These are phyloP conservation scores for Megaceryle torquata DNA, from an alignment of 2,113 vertebrate genomes.

Conservation along the genomic window DNA sequence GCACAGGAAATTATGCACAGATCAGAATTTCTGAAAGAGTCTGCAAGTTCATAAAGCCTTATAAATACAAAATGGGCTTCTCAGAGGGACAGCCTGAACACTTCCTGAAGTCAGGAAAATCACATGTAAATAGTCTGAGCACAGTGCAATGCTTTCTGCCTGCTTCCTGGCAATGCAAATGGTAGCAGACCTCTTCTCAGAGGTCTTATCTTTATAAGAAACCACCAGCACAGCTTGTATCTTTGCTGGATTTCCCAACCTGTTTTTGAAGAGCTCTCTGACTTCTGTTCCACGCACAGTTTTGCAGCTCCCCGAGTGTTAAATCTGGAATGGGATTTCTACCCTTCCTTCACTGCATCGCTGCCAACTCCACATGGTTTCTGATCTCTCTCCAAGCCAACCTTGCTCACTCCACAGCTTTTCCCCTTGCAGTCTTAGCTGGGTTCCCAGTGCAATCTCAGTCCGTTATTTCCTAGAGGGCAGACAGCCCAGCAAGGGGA, in stretches of 20 bases:
- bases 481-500: neutral
- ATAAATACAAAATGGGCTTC: constrained; percentile 32
- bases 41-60: constrained; percentile 21
- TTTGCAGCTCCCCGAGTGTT: neutral
- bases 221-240: neutral
- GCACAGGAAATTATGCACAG: neutral
- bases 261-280: neutral
- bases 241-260: neutral
- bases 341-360: neutral
- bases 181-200: neutral
- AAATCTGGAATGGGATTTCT: neutral
- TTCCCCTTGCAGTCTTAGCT: neutral
- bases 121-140: neutral
- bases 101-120: neutral
- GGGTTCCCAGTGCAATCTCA: neutral
- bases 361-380: neutral
- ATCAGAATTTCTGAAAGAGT: constrained; percentile 23
- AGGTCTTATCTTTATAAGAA: neutral
- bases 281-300: neutral
- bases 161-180: neutral
- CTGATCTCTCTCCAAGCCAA: neutral
- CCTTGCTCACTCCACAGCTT: neutral
- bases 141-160: neutral
- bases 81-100: neutral
- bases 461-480: neutral